Evolutionary conservation across 2,888 invertebrate species (phyloP), one percentile per base, ranked within the genome.

Genomic region (Epirrhoe tristata): DNA sequence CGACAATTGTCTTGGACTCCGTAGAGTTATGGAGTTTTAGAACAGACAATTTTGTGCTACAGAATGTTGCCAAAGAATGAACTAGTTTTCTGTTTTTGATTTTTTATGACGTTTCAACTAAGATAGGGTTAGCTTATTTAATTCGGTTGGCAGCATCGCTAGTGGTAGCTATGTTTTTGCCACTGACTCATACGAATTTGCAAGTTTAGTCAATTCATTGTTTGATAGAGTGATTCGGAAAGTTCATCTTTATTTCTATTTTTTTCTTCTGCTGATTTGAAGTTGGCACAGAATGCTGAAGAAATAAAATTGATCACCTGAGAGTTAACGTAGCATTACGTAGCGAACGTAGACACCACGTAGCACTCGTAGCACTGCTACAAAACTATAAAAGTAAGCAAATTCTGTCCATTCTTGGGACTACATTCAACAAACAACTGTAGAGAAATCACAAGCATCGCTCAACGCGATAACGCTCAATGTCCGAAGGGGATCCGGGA

Each of bases 381-480:
- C 56, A 31, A 56, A 32, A 36, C 7, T 12, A 43, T 2, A n/a
- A 0, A 16, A n/a, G n/a, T n/a, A 16, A 14, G 24, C 0, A 46
- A 53, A 32, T 14, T 63, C 52, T 58, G 24, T 17, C 16, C 3
- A 12, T 34, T 46, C 43, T 32, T 32, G 3, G 14, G 0, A 31
- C 58, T 50, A 36, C 58, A 31, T 48, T 7, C 16, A 48, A 16
- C 39, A 43, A 34, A 5, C 12, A 34, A 6, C 24, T 8, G 32
- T 50, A 16, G 62, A 66, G 62, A 66, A 66, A 63, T 58, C 50
- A 62, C 58, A 5, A 46, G 17, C 58, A 63, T 66, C 51, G 46
- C 50, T 66, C 62, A 61, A 56, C 24, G 67, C 63, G 67, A 67
- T 67, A 67, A 63, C 67, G 58, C 36, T 59, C 52, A 57, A 58